These are phyloP conservation scores for Andrena fulva DNA, from an alignment of 2,888 invertebrate species.

Conservation along the genomic window DNA sequence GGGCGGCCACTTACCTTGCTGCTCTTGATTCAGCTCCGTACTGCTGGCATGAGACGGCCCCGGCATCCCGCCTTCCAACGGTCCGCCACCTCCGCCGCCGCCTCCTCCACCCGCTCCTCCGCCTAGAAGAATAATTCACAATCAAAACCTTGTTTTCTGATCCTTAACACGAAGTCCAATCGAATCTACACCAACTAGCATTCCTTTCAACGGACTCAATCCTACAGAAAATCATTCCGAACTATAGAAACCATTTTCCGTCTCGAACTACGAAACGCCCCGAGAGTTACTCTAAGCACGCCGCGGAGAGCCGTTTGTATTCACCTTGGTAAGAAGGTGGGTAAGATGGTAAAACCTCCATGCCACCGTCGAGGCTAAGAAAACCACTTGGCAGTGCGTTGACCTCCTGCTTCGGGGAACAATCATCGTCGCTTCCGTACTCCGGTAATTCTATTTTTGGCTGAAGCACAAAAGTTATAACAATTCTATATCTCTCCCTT, in stretches of 20 bases:
- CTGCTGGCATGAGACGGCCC: conserved; percentile 82
- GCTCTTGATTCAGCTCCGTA: conserved; percentile 83
- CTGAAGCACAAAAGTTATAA: conserved; percentile 81
- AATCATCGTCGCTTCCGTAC: conserved; percentile 90
- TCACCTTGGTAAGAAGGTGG: conserved; percentile 83
- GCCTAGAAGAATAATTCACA: conserved; percentile 39
- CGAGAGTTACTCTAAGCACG: not conserved
- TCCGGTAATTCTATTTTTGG: conserved; percentile 91
- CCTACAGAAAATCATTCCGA: not conserved
- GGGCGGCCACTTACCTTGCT: conserved; percentile 82
- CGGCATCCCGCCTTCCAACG: conserved; percentile 82
- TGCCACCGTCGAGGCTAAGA: conserved; percentile 83
- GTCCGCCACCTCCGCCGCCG: conserved; percentile 48
- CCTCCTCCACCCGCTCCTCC: conserved; percentile 48
- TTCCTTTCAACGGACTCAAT: not conserved
- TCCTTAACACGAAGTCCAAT: not conserved
- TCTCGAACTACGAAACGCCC: not conserved
- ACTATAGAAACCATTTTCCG: not conserved
- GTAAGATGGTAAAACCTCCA: conserved; percentile 83
- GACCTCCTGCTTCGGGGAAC: conserved; percentile 82
- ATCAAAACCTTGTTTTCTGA: conserved; percentile 5
- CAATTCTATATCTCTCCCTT: not conserved
- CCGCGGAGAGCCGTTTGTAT: not conserved
- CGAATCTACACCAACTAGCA: not conserved
- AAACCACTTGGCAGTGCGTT: conserved; percentile 83